These are phyloP conservation scores for Hydrocynus forskahlii DNA, from an alignment of 2,797 vertebrate genomes.

Conservation along the genomic window DNA sequence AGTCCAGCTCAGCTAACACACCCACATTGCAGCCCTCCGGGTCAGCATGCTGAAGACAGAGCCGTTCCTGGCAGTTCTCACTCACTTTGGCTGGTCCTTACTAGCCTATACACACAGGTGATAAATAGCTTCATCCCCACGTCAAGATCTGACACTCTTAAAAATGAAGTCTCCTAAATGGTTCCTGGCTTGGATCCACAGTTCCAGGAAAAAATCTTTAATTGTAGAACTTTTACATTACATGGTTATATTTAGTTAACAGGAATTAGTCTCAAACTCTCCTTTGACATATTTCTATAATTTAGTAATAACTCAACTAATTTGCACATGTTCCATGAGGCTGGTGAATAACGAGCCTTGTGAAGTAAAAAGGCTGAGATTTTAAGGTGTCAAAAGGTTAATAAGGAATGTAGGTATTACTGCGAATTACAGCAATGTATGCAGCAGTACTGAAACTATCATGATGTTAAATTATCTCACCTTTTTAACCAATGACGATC, in stretches of 20 bases:
- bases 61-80: constrained; percentile 64
- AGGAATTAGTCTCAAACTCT: too few relatives aligned
- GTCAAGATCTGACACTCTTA: background rate
- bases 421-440: too few relatives aligned
- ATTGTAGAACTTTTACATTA: background rate
- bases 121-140: background rate
- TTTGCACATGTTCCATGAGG: background rate
- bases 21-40: constrained; percentile 29
- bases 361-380: background rate
- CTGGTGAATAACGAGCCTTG: background rate
- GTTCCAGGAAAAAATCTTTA: background rate
- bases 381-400: too few relatives aligned
- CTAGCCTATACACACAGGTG: constrained; percentile 50
- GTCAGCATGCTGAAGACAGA: constrained; percentile 44
- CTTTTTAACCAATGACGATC: too few relatives aligned
- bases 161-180: background rate
- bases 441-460: too few relatives aligned
- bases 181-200: background rate
- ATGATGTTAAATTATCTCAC: too few relatives aligned
- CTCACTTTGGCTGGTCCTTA: constrained; percentile 54
- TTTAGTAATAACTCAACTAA: background rate
- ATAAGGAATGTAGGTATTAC: too few relatives aligned
- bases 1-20: constrained; percentile 3
- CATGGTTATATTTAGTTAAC: background rate
- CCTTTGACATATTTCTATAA: background rate